These are phyloP conservation scores for Cottus gobio DNA, from an alignment of 2,113 vertebrate species.

Conservation along the genomic window DNA sequence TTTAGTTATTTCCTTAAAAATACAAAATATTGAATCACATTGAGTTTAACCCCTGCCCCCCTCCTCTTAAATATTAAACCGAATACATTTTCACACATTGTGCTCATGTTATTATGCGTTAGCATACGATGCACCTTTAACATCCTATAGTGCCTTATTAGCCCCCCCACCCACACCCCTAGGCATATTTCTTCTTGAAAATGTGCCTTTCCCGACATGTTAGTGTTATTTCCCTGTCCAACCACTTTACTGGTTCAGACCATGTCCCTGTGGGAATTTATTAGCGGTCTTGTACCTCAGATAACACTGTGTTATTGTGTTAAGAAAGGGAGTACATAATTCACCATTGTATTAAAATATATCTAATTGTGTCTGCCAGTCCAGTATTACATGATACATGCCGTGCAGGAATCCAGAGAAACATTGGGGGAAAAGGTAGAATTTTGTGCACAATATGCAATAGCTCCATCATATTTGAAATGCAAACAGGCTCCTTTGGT, in stretches of 20 bases:
- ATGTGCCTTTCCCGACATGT: slow-evolving; percentile 19
- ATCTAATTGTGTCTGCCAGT: slow-evolving; percentile 57
- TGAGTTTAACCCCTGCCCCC: not conserved
- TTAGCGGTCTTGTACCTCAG: slow-evolving; percentile 28
- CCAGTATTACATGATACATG: slow-evolving; percentile 56
- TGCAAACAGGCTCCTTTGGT: slow-evolving; percentile 80
- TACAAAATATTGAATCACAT: not conserved
- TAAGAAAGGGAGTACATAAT: slow-evolving; percentile 30
- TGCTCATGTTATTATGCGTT: not conserved
- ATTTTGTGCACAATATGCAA: slow-evolving; percentile 78
- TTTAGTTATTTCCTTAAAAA: not conserved
- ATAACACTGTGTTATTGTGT: slow-evolving; percentile 24
- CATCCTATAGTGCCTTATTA: slow-evolving; percentile 1
- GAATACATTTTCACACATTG: not conserved
- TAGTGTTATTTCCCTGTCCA: slow-evolving; percentile 13
- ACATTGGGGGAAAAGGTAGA: slow-evolving; percentile 51
- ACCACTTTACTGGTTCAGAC: slow-evolving; percentile 21
- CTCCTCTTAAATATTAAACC: not conserved
- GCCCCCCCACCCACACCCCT: not conserved
- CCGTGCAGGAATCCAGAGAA: slow-evolving; percentile 47
- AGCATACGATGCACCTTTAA: not conserved
- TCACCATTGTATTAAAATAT: slow-evolving; percentile 33
- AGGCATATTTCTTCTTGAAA: not conserved
- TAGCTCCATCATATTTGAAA: slow-evolving; percentile 81
- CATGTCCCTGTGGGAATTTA: slow-evolving; percentile 45